Percentiles rank a stretch among this genome's conserved stretches.
phyloP scores from a whole-genome alignment of 2,888 invertebrate species.

The Cenopis cana region DNA sequence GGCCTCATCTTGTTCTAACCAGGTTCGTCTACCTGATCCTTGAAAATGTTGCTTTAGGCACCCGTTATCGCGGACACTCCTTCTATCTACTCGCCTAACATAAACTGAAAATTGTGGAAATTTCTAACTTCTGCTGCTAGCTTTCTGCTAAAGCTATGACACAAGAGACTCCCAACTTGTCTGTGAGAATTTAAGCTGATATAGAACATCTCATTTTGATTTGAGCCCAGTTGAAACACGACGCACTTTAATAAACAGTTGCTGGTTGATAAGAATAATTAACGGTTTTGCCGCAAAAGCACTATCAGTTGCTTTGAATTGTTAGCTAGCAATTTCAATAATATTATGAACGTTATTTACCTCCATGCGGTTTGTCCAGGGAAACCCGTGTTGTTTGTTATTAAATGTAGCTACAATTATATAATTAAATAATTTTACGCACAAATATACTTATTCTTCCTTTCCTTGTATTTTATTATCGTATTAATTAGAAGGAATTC shows the following conservation, averaged over 20 bases:
- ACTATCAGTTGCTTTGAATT: slow-evolving; percentile 31
- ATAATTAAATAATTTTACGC: background rate
- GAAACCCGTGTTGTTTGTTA: slow-evolving; percentile 21
- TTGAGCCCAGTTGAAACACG: background rate
- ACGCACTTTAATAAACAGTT: slow-evolving; percentile 2
- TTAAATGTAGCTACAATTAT: slow-evolving; percentile 2
- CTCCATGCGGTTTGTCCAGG: slow-evolving; percentile 11
- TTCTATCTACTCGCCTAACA: too few relatives aligned
- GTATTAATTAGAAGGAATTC: slow-evolving; percentile 24
- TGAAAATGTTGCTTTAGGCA: too few relatives aligned
- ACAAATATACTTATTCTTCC: background rate
- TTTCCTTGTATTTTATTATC: slow-evolving; percentile 16
- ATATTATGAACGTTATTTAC: slow-evolving; percentile 26
- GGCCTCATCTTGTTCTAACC: too few relatives aligned
- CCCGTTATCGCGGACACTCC: too few relatives aligned
- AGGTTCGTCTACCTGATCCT: too few relatives aligned
- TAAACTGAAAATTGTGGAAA: too few relatives aligned
- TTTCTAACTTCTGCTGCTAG: too few relatives aligned
- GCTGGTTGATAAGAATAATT: slow-evolving; percentile 23
- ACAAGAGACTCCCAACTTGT: too few relatives aligned
- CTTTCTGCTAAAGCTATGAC: too few relatives aligned
- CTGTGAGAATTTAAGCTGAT: too few relatives aligned
- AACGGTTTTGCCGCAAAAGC: slow-evolving; percentile 23
- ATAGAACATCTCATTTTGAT: background rate
- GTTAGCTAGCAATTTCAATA: slow-evolving; percentile 29